Base-by-base conservation (phyloP, 92 coral and sea anemone genomes). In the Parazoanthus atlanticus region DNA sequence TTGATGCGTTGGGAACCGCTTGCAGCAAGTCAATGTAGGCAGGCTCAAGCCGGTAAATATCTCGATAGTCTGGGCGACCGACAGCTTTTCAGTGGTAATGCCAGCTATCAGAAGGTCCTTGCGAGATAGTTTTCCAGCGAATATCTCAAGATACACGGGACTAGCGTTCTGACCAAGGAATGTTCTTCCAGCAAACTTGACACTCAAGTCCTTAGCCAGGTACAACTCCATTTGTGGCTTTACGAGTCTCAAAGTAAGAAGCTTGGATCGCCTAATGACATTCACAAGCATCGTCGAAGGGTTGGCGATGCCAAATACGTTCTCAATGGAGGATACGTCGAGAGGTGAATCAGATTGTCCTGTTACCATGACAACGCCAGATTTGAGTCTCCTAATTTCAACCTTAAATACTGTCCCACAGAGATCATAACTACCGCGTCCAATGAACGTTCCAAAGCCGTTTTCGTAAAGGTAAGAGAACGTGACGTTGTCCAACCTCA, bases 311-410 rank as follows among this genome's bases (percentile, higher is more conserved):
- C 96, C 96, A 82, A 97, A 97, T 23, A 86, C 90, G 36, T 52
- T 88, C 78, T 97, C 99, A 74, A 95, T 91, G 38, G 92, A 91
- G 89, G 84, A 81, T 19, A 95, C 90, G 86, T 97, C 99, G n/a
- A 97, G 77, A 7, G 99, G 99, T 40, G 90, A 76, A 29, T 88
- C 82, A 0, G 99, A 94, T 16, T 80, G 82, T 16, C 99, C 99
- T 34, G 69, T 89, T 30, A 97, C 86, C 41, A 88, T 93, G 28
- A 97, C 77, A 5, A 87, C 82, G 19, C 96, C 98, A 40, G 92
- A 89, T 31, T 66, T 72, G 7, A 76, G 84, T 65, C 91, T 78
- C 65, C 86, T 92, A 52, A 97, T 90, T 25, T 91, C 93, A 56
- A 93, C 90, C 40, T 88, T 84, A 76, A 97, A 97, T 36, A 89